These are phyloP conservation scores for Gymnothorax reevesii DNA, from an alignment of 2,797 vertebrate species.

Conservation along the genomic window DNA sequence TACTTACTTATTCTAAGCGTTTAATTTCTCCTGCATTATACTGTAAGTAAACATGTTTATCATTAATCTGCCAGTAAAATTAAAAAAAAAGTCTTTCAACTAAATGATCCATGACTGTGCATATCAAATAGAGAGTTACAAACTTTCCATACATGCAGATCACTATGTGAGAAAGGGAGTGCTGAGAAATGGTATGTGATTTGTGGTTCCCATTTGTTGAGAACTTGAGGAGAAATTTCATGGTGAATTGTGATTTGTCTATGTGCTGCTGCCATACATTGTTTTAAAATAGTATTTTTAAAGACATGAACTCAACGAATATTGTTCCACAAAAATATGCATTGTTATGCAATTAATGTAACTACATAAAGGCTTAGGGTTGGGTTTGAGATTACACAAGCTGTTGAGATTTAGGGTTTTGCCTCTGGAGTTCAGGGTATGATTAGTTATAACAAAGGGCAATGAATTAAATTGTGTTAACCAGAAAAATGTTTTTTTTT, in stretches of 20 bases:
- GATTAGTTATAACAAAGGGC: no score
- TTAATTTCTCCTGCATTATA: neutral
- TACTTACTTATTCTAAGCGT: neutral
- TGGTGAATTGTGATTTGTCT: neutral
- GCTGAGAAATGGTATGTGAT: neutral
- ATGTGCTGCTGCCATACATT: neutral
- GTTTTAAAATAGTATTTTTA: neutral
- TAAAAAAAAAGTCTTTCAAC: neutral
- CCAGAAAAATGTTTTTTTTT: neutral
- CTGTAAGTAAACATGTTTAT: neutral
- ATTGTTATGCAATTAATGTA: neutral
- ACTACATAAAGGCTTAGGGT: constrained; percentile 11
- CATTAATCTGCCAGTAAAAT: neutral
- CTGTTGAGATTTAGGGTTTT: neutral
- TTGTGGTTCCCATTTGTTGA: neutral
- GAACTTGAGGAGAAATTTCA: neutral
- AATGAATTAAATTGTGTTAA: no score
- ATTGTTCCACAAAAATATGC: neutral
- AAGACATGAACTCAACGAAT: neutral
- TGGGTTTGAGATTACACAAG: neutral
- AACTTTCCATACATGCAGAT: neutral
- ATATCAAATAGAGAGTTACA: neutral
- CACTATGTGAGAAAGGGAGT: neutral
- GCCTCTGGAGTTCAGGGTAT: no score
- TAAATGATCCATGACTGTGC: neutral